Evolutionary conservation across 2,888 invertebrate species (phyloP).

Genomic region (Cryptocephalus moraei): DNA sequence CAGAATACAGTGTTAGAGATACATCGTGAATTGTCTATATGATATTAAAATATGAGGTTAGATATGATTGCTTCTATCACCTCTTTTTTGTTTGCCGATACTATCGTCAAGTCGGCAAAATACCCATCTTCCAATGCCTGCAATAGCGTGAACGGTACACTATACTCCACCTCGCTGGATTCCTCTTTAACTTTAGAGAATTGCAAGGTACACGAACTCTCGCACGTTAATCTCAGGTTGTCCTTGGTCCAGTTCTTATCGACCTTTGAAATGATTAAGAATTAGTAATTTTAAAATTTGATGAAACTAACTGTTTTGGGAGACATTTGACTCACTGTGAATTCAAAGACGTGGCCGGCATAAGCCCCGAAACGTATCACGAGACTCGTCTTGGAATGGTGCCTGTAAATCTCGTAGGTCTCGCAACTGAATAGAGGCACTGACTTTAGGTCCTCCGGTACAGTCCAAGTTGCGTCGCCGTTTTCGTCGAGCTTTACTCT

Average conservation of each 20-base stretch:
- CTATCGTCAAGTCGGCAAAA: conserved; percentile 50
- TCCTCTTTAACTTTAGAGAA: conserved; percentile 47
- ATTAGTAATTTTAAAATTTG: too few relatives aligned
- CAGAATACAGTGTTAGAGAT: too few relatives aligned
- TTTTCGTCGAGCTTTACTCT: conserved; percentile 47
- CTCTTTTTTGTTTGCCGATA: conserved; percentile 43
- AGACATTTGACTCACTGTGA: conserved; percentile 33
- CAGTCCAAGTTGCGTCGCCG: conserved; percentile 54
- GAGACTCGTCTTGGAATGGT: conserved; percentile 22
- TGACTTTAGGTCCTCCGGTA: conserved; percentile 43
- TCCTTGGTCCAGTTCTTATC: conserved; percentile 2
- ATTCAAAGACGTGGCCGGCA: conserved; percentile 56
- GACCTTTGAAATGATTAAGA: too few relatives aligned
- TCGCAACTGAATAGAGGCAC: conserved; percentile 56
- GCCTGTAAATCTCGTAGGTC: conserved; percentile 49
- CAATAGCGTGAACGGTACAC: conserved; percentile 49
- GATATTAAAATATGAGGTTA: too few relatives aligned
- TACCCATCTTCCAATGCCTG: conserved; percentile 55
- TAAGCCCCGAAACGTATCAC: conserved; percentile 50
- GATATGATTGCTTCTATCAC: conserved; percentile 22
- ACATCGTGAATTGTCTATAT: too few relatives aligned
- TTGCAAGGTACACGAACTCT: conserved; percentile 51
- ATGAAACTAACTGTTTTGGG: too few relatives aligned
- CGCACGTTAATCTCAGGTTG: conserved; percentile 40
- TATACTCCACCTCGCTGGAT: conserved; percentile 35